These are phyloP conservation scores for Leptocoma aspasia DNA, from an alignment of 2,113 vertebrate species.

Conservation along the genomic window DNA sequence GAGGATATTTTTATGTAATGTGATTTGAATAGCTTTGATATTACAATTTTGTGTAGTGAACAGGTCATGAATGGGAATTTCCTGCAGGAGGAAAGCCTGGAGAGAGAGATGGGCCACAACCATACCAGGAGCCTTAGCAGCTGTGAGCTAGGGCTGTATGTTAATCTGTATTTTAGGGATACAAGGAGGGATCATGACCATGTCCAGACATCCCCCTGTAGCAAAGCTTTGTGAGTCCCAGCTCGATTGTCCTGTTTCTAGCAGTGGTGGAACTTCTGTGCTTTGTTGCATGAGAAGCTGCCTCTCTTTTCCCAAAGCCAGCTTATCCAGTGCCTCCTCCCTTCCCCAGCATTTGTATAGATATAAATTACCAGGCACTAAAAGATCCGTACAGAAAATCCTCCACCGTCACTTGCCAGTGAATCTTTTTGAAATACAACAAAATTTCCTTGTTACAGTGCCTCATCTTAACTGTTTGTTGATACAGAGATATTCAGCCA, in stretches of 20 bases:
- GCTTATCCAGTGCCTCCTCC: neutral
- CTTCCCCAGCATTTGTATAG: neutral
- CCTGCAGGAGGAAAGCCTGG: neutral
- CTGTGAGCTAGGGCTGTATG: neutral
- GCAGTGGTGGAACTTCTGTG: neutral
- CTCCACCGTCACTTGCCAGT: neutral
- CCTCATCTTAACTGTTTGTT: neutral
- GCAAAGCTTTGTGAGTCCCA: neutral
- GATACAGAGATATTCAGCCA: neutral
- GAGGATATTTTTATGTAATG: neutral
- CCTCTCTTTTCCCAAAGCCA: neutral
- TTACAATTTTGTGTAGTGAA: neutral
- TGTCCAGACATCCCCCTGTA: neutral
- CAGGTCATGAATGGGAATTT: neutral
- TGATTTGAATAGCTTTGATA: neutral
- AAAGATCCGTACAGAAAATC: neutral
- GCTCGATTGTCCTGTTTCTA: neutral
- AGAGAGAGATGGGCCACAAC: neutral
- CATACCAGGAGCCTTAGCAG: neutral
- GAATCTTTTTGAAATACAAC: neutral
- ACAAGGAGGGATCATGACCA: fast-evolving
- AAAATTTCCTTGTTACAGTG: neutral
- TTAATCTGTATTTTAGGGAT: neutral
- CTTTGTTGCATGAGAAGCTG: neutral
- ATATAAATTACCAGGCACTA: neutral